Conservation (phyloP, 2,888 invertebrate species). For the Zeuzera pyrina region DNA sequence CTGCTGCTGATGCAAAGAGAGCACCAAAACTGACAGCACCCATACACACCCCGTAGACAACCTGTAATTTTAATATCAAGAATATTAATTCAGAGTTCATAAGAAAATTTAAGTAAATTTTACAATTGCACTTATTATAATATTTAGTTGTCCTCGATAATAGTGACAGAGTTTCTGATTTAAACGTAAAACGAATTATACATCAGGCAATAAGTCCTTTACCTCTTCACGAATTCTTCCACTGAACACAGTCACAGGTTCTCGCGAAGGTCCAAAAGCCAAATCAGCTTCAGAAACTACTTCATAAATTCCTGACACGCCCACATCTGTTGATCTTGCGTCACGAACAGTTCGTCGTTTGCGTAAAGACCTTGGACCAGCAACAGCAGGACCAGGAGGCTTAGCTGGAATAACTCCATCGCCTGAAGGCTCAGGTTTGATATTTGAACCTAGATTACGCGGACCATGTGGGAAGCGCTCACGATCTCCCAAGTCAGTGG, state of each 20-base stretch:
- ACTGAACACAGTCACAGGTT: slow-evolving; percentile 90
- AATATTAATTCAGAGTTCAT: no score
- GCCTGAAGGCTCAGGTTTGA: slow-evolving; percentile 32
- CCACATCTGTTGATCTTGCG: slow-evolving; percentile 88
- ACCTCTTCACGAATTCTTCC: slow-evolving; percentile 88
- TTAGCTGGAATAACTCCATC: slow-evolving; percentile 65
- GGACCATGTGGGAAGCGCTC: slow-evolving; percentile 88
- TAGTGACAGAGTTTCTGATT: no score
- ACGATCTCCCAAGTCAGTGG: slow-evolving; percentile 69
- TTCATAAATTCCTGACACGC: slow-evolving; percentile 91
- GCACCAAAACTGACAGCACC: slow-evolving; percentile 92
- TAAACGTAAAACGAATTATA: no score
- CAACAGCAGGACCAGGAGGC: slow-evolving; percentile 60
- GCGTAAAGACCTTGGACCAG: slow-evolving; percentile 71
- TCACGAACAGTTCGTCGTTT: slow-evolving; percentile 79
- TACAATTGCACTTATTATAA: no score
- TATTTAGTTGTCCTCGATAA: no score
- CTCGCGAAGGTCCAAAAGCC: slow-evolving; percentile 89
- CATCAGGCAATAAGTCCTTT: slow-evolving; percentile 8
- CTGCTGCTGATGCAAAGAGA: slow-evolving; percentile 88
- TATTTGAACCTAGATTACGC: slow-evolving; percentile 72
- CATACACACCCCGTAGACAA: slow-evolving; percentile 93
- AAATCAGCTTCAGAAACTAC: slow-evolving; percentile 94
- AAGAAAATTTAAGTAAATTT: no score
- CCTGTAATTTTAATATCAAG: slow-evolving; percentile 35